Percentiles rank a stretch among this genome's conserved stretches.
phyloP scores from a whole-genome alignment of 2,797 vertebrate genomes.

The Epinephelus awoara region DNA sequence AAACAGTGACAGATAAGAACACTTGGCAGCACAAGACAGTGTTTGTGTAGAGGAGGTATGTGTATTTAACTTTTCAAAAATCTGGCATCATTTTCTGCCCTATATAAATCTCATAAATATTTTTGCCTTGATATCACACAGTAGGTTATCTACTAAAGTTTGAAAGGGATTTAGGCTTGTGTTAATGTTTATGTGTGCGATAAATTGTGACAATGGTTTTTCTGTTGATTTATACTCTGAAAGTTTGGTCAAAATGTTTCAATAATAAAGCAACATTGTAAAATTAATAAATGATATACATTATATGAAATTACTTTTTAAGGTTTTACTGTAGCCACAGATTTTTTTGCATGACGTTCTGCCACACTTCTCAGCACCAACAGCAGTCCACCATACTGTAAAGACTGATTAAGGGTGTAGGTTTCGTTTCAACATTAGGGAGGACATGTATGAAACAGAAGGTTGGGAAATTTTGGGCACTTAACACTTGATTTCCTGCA shows the following conservation, averaged over 20 bases:
- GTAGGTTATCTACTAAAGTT: neutral
- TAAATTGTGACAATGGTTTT: neutral
- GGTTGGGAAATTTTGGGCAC: no score
- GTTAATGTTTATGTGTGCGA: neutral
- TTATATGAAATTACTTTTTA: neutral
- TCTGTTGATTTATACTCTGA: no score
- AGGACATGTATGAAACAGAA: no score
- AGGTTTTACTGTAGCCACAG: neutral
- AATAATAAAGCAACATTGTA: neutral
- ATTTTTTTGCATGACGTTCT: neutral
- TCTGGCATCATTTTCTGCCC: neutral
- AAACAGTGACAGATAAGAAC: neutral
- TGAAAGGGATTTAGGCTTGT: neutral
- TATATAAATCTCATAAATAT: neutral
- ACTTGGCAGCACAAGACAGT: neutral
- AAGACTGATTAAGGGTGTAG: no score
- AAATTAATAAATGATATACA: no score
- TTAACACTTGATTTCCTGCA: no score
- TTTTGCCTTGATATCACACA: neutral
- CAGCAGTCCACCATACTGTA: no score
- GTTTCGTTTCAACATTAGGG: no score
- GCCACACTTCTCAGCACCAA: no score
- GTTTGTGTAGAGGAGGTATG: no score
- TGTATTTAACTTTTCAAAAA: neutral
- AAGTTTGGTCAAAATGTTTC: neutral